These are phyloP conservation scores for Theristicus caerulescens DNA, from an alignment of 2,113 vertebrate species.

Conservation along the genomic window DNA sequence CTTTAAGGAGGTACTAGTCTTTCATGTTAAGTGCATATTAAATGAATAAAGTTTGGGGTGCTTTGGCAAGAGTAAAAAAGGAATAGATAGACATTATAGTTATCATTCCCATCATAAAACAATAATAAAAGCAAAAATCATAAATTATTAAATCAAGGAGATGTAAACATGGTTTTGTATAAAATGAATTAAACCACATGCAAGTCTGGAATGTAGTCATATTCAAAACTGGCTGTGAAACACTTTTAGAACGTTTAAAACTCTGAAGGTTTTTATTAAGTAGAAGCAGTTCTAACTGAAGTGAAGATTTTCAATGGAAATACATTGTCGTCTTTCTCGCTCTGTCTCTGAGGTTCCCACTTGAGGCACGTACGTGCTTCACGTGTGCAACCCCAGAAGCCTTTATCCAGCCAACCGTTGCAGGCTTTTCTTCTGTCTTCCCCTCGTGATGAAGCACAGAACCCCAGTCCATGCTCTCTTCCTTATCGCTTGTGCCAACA, in stretches of 20 bases:
- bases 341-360: neutral
- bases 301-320: neutral
- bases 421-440: neutral
- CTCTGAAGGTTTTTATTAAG: neutral
- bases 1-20: slow-evolving; percentile 31
- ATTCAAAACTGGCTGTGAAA: neutral
- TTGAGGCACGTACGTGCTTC: neutral
- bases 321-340: neutral
- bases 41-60: slow-evolving; percentile 37
- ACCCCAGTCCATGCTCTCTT: neutral
- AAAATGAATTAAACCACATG: slow-evolving; percentile 43
- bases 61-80: slow-evolving; percentile 47
- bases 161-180: slow-evolving; percentile 4
- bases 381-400: neutral
- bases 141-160: slow-evolving; percentile 1
- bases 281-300: neutral
- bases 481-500: neutral
- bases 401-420: neutral
- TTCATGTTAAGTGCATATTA: slow-evolving; percentile 43
- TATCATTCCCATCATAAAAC: slow-evolving; percentile 54
- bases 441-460: neutral
- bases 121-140: slow-evolving; percentile 33
- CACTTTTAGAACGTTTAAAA: neutral
- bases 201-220: slow-evolving; percentile 17
- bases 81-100: neutral